Conservation (phyloP, 1,140 invertebrate genomes). For the Ceratoteleas bidentatus region DNA sequence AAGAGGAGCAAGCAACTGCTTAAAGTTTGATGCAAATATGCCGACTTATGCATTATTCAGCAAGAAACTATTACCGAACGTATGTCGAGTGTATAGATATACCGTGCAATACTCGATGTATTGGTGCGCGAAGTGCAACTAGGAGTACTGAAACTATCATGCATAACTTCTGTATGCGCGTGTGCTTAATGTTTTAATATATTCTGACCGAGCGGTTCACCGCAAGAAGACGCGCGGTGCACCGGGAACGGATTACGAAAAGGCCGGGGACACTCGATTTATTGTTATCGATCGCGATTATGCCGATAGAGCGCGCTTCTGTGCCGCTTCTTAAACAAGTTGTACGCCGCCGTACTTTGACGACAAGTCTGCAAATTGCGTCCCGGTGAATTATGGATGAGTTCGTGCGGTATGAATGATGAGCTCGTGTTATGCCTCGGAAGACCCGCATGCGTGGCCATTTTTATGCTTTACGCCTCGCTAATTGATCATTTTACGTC, state of each 20-base stretch:
- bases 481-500: slow-evolving; percentile 6
- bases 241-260: slow-evolving; percentile 21
- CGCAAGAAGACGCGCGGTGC: slow-evolving; percentile 40
- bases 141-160: slow-evolving; percentile 70
- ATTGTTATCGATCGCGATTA: slow-evolving; percentile 24
- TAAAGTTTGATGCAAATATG: slow-evolving; percentile 77
- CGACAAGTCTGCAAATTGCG: slow-evolving; percentile 17
- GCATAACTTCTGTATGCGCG: slow-evolving; percentile 70
- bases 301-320: slow-evolving; percentile 5
- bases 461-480: neutral
- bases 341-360: slow-evolving; percentile 9
- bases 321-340: slow-evolving; percentile 7
- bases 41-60: slow-evolving; percentile 77
- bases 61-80: slow-evolving; percentile 76
- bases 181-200: slow-evolving; percentile 75
- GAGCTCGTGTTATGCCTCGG: slow-evolving; percentile 1
- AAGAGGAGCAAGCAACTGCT: slow-evolving; percentile 70
- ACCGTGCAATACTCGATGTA: slow-evolving; percentile 37
- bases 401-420: slow-evolving; percentile 10
- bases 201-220: slow-evolving; percentile 73
- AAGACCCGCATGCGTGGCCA: neutral
- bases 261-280: slow-evolving; percentile 18
- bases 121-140: slow-evolving; percentile 67
- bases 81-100: slow-evolving; percentile 51
- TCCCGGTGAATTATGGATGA: slow-evolving; percentile 16